Conservation (phyloP, 2,888 invertebrate species). For the Adelphocoris suturalis region DNA sequence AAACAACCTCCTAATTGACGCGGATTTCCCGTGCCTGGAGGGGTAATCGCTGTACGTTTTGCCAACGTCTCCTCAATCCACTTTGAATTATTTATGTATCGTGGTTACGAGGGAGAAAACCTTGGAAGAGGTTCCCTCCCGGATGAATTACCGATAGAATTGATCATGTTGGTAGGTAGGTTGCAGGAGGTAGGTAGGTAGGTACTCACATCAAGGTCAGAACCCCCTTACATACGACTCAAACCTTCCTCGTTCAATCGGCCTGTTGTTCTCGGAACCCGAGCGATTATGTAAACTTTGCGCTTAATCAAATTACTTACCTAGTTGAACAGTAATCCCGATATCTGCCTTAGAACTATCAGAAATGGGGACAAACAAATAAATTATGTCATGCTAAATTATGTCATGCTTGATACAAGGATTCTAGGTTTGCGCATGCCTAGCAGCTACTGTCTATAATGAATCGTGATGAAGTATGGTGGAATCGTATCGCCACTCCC, state of each 20-base stretch:
- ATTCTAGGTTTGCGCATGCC: too few relatives aligned
- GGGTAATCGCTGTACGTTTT: not conserved
- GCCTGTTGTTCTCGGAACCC: not conserved
- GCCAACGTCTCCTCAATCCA: not conserved
- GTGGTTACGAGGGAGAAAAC: not conserved
- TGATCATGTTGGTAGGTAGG: constrained; percentile 2
- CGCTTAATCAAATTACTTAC: too few relatives aligned
- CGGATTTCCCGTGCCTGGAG: not conserved
- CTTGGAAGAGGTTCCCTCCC: constrained; percentile 17
- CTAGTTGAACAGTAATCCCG: too few relatives aligned
- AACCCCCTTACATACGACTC: not conserved
- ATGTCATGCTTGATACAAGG: too few relatives aligned
- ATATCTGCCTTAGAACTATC: too few relatives aligned
- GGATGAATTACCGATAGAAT: constrained; percentile 12
- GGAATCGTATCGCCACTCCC: too few relatives aligned
- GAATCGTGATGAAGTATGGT: too few relatives aligned
- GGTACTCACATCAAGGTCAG: not conserved
- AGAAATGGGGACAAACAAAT: too few relatives aligned
- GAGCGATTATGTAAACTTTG: not conserved
- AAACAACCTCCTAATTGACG: not conserved
- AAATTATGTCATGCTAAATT: too few relatives aligned
- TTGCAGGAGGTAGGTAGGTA: not conserved
- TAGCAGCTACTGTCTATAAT: too few relatives aligned
- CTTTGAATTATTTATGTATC: constrained; percentile 39
- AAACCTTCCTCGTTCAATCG: not conserved